Evolutionary conservation across 2,888 invertebrate species (phyloP), one percentile per base, ranked within the genome.

Genomic region (Ametastegia equiseti): DNA sequence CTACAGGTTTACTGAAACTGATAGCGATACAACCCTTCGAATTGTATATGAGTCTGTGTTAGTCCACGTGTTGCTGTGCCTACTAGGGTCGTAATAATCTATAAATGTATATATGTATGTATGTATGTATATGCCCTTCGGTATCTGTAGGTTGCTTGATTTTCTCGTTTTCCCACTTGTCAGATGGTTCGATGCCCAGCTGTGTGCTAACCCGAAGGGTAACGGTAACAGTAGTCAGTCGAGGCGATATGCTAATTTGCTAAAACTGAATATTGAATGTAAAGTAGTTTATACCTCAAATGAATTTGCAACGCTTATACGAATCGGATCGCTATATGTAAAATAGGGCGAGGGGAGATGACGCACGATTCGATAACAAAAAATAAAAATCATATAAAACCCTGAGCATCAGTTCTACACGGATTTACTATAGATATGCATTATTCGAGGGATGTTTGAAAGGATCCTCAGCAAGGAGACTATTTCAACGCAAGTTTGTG

Each of bases 31-130:
- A n/a, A n/a, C 5, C n/a, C 19, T n/a, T 36, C 19, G 54, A 54
- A n/a, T 47, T 23, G 33, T 23, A 23, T 33, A 36, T 19, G 71
- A 47, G 13, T 75, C 83, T 83, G 83, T 88, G 88, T 88, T 84
- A 84, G 84, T 84, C 88, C 88, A 88, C 89, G 86, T 89, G 89
- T 87, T 88, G 87, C 88, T 88, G 85, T 85, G 75, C n/a, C 36
- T 67, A 67, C 39, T 15, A 54, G 11, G n/a, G 36, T 11, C n/a
- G 11, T 67, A 39, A 71, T 71, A 60, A 36, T 71, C 47, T 69
- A 80, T 63, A 19, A 23, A 2, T 67, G n/a, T 39, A 15, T 33
- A 36, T 47, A 67, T 23, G 30, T 42, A 42, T 50, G 54, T 60
- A 67, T 57, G 63, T 71, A 60, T 30, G 47, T 23, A 39, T 79